These are phyloP conservation scores for Gadopsis marmoratus DNA, from an alignment of 2,797 vertebrate genomes.

Conservation along the genomic window DNA sequence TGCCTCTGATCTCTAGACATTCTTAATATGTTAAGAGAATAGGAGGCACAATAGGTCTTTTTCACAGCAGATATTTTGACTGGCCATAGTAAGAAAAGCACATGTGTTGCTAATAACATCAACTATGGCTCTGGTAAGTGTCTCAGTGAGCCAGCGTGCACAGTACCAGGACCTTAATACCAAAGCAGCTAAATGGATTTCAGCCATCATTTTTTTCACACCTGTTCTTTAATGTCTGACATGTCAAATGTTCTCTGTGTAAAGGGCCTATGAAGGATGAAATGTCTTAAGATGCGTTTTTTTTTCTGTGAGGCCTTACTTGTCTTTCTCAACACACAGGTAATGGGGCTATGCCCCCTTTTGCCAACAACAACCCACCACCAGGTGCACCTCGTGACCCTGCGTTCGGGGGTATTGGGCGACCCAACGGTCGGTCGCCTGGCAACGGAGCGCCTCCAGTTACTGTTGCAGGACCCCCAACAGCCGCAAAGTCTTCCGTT, in stretches of 20 bases:
- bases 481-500: slow-evolving; percentile 85
- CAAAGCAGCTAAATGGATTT: not conserved
- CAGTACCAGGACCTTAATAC: not conserved
- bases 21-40: not conserved
- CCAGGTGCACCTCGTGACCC: slow-evolving; percentile 78
- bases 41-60: not conserved
- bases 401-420: slow-evolving; percentile 84
- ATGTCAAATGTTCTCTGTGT: not conserved
- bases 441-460: slow-evolving; percentile 81
- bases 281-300: not conserved
- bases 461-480: slow-evolving; percentile 72
- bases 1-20: not conserved
- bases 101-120: not conserved
- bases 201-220: not conserved
- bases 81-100: not conserved
- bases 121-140: not conserved
- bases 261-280: not conserved
- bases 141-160: not conserved
- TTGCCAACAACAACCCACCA: slow-evolving; percentile 79
- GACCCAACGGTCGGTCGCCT: slow-evolving; percentile 89
- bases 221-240: not conserved
- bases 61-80: not conserved
- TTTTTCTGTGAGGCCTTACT: not conserved
- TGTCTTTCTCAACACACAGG: slow-evolving; percentile 79
- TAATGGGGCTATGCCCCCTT: slow-evolving; percentile 89